These are phyloP conservation scores for Embidobia sp. DNA, from an alignment of 2,888 invertebrate species.

Conservation along the genomic window DNA sequence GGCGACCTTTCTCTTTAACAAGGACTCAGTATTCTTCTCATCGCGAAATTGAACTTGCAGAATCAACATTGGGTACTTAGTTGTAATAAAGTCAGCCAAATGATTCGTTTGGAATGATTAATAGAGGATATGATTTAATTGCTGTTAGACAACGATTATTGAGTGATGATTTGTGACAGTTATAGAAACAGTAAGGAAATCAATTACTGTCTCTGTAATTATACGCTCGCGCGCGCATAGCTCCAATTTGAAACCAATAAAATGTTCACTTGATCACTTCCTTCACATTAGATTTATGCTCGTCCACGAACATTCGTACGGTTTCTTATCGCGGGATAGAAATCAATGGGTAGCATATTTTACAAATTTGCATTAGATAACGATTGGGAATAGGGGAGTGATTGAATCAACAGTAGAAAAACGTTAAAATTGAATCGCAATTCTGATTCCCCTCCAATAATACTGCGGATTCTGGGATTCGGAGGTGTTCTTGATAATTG, in stretches of 20 bases:
- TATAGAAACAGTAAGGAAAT: slow-evolving; percentile 48
- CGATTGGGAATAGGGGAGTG: background rate
- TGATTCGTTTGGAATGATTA: slow-evolving; percentile 30
- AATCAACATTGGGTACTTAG: slow-evolving; percentile 16
- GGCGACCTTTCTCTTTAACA: slow-evolving; percentile 55
- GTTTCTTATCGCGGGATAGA: slow-evolving; percentile 32
- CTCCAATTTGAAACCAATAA: slow-evolving; percentile 52
- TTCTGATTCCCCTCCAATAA: too few relatives aligned
- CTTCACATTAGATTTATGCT: slow-evolving; percentile 37
- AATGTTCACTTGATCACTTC: slow-evolving; percentile 49
- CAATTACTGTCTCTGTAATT: slow-evolving; percentile 61
- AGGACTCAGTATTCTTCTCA: slow-evolving; percentile 48
- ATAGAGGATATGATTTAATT: slow-evolving; percentile 25
- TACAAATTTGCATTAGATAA: slow-evolving; percentile 41
- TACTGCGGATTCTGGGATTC: too few relatives aligned
- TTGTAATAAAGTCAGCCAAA: slow-evolving; percentile 8
- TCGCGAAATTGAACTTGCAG: slow-evolving; percentile 31
- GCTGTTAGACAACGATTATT: slow-evolving; percentile 14
- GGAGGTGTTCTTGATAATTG: too few relatives aligned
- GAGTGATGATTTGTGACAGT: slow-evolving; percentile 54
- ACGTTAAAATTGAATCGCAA: too few relatives aligned
- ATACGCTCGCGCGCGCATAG: slow-evolving; percentile 38
- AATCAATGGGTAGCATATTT: slow-evolving; percentile 26
- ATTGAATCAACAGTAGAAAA: slow-evolving; percentile 14
- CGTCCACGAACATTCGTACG: slow-evolving; percentile 14